Conservation (phyloP, 64 coral and sea anemone genomes). For the Stichodactyla mertensii region DNA sequence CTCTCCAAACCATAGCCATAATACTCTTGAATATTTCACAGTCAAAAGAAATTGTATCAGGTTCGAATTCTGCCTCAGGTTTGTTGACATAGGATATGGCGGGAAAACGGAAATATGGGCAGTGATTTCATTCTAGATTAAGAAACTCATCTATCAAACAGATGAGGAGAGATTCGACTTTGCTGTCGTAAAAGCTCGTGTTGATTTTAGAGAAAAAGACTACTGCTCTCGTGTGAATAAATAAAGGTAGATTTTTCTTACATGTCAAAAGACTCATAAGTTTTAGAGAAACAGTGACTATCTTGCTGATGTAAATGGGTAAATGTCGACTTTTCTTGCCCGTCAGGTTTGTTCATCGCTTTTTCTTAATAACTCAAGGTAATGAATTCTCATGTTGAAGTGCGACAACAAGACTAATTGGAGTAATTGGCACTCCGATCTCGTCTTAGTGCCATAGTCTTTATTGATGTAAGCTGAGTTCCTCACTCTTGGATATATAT, state of each 20-base stretch:
- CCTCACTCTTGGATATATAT: background rate
- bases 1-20: background rate
- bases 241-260: background rate
- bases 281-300: background rate
- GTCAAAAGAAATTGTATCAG: background rate
- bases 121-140: background rate
- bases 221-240: background rate
- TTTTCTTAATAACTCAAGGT: background rate
- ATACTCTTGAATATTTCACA: background rate
- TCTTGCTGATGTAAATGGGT: too few relatives aligned
- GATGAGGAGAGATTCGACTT: background rate
- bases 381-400: background rate
- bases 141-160: background rate
- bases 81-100: constrained; percentile 9
- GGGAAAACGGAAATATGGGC: background rate
- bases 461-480: background rate
- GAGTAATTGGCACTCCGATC: background rate
- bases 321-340: too few relatives aligned
- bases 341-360: too few relatives aligned
- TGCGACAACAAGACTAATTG: background rate
- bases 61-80: background rate
- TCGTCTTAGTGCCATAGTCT: background rate
- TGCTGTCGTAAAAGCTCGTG: background rate
- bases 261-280: background rate
- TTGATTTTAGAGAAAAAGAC: background rate